Conservation (phyloP, 2,888 invertebrate species). For the Pherbina coryleti region DNA sequence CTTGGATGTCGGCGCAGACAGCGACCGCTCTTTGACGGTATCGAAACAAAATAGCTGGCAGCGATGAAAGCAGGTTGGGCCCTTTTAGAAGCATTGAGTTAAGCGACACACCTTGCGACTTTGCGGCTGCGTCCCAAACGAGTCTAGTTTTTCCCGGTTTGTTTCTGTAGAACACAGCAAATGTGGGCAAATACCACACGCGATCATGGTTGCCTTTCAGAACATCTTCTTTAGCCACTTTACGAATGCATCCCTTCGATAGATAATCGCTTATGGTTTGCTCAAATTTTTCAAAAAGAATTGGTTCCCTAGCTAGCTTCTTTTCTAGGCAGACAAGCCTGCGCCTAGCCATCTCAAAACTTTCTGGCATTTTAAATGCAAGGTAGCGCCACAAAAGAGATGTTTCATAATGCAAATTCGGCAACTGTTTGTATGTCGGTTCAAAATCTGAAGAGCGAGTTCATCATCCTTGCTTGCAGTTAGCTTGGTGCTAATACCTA, state of each 20-base stretch:
- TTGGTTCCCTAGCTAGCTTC: neutral
- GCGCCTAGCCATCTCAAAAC: conserved; percentile 15
- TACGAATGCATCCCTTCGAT: conserved; percentile 15
- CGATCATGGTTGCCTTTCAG: neutral
- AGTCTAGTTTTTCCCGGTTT: conserved; percentile 35
- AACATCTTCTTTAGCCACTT: neutral
- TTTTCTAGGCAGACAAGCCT: conserved; percentile 6
- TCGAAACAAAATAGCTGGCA: conserved; percentile 33
- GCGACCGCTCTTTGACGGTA: conserved; percentile 34
- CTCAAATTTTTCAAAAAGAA: neutral
- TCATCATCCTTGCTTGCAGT: neutral
- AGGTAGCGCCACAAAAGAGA: conserved; percentile 18
- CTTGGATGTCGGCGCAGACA: conserved; percentile 53
- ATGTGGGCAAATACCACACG: neutral
- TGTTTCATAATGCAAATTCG: conserved; percentile 10
- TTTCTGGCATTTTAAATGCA: conserved; percentile 16
- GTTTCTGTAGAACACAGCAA: conserved; percentile 29
- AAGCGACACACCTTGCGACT: conserved; percentile 28
- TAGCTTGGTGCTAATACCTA: neutral
- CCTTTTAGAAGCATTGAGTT: conserved; percentile 39
- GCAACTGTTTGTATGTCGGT: neutral
- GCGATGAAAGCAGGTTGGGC: conserved; percentile 32
- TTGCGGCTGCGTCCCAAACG: conserved; percentile 40
- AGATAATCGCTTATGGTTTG: conserved; percentile 12
- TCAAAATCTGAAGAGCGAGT: neutral